Evolutionary conservation across 2,797 vertebrate genomes (phyloP), one percentile per base, ranked within the genome.

Genomic region (Ispidina picta): DNA sequence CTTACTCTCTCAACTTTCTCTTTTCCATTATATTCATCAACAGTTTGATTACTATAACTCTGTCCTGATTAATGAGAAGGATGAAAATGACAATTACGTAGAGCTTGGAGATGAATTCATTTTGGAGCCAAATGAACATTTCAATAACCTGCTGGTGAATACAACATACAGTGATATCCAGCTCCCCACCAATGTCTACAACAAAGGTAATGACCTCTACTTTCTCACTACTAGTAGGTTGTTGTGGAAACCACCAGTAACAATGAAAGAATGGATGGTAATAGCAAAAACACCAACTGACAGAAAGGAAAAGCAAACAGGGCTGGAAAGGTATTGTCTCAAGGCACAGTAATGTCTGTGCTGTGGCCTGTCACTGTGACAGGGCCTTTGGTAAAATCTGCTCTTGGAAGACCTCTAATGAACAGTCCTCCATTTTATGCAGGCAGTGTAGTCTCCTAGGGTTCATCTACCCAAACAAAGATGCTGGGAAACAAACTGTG

Each of bases 41-140:
- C 90, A 99, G 99, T 99, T 98, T 96, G 98, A 99, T 92, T 99
- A 99, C 92, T 99, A 97, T 95, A 99, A 99, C 95, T 98, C 99
- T 6, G 92, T 98, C 93, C 90, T 98, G 88, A 98, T 99, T 96
- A 99, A 99, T 29, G 97, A 97, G 19, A 97, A 97, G 92, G 98
- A 99, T 41, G 98, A 97, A 28, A 98, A 98, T 2, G 98, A 98
- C 71, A 98, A 98, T 76, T 96, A 98, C 0, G 71, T 99, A 86
- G 98, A 98, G 23, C 98, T 99, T 46, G 99, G 99, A 15, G 98
- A 98, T 4, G 98, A 99, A 75, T 99, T 99, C 29, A 64, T 98
- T 48, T 97, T 99, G 66, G 98, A 99, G 81, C 60, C 98, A 89
- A 99, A 99, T 0, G 98, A 99, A 5, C 99, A 99, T 94, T 99